Evolutionary conservation across 2,113 vertebrate species (phyloP), one percentile per base, ranked within the genome.

Genomic region (Albula glossodonta): DNA sequence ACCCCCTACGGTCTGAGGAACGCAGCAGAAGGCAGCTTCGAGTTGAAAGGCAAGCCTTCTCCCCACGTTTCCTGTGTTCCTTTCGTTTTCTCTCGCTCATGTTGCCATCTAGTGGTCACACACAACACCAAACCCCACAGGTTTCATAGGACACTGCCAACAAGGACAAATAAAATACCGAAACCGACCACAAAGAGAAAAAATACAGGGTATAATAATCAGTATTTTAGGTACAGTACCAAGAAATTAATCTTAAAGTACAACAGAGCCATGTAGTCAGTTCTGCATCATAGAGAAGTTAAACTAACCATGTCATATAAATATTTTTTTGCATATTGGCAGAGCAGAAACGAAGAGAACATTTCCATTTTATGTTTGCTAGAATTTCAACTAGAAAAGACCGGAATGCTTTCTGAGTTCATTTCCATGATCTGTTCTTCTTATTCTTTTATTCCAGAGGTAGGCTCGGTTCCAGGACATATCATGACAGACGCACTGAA

Each of bases 61-160:
- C 6, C n/a, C 15, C 51, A 74, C 1, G 8, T 22, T n/a, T 53
- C 48, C 51, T 11, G 51, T 3, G 51, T 25, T 25, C 80, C 31
- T 53, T 8, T 13, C 4, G 50, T 31, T 85, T 79, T 9, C 22
- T 84, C 83, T 85, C 77, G 74, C 10, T 80, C 77, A 79, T 80
- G 53, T n/a, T 49, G 74, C 84, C 84, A 79, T 85, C 84, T 85
- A 85, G 84, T 79, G 84, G 52, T 79, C 52, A 57, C 10, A 25
- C 15, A 22, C 25, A 10, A 22, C 12, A 9, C 11, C 25, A 10
- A 52, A 12, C 52, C n/a, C 17, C 49, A 52, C 74, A 60, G 2
- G n/a, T 3, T 79, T 56, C 11, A 22, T 41, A 41, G 51, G 1
- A 51, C 49, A 31, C 12, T 41, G 49, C 25, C 25, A 51, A 77